phyloP scores from a whole-genome alignment of 2,113 vertebrate species.

The Trichechus manatus region DNA sequence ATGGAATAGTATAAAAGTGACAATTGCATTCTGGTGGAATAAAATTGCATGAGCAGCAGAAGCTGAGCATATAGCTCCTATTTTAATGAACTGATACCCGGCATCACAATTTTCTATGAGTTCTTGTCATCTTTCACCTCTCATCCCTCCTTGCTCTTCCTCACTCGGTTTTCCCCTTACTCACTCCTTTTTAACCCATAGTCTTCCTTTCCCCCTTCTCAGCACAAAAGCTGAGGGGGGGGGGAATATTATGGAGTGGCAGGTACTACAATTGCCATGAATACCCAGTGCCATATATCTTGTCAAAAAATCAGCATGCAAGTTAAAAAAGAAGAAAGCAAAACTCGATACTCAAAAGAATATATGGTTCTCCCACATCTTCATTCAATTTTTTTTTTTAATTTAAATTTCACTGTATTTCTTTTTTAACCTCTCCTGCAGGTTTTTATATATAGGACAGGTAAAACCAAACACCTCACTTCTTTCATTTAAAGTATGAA shows the following conservation, averaged over 20 bases:
- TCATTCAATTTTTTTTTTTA: slow-evolving; percentile 84
- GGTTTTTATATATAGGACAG: slow-evolving; percentile 87
- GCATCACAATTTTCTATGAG: slow-evolving; percentile 68
- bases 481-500: slow-evolving; percentile 88
- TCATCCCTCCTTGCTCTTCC: slow-evolving; percentile 71
- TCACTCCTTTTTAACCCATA: slow-evolving; percentile 59
- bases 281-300: slow-evolving; percentile 83
- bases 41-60: slow-evolving; percentile 82
- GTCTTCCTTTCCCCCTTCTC: slow-evolving; percentile 68
- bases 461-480: slow-evolving; percentile 65
- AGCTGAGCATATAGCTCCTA: slow-evolving; percentile 72
- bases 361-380: slow-evolving; percentile 80
- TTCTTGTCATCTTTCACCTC: slow-evolving; percentile 76
- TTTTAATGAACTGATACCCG: slow-evolving; percentile 84
- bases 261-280: slow-evolving; percentile 80
- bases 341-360: slow-evolving; percentile 86
- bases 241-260: slow-evolving; percentile 82
- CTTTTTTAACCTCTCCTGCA: slow-evolving; percentile 88
- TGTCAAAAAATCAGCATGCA: slow-evolving; percentile 87
- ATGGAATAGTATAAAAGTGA: slow-evolving; percentile 68
- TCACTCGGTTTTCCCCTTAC: not conserved
- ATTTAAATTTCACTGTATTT: slow-evolving; percentile 88
- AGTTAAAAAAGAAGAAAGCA: slow-evolving; percentile 86
- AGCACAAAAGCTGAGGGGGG: slow-evolving; percentile 82
- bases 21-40: slow-evolving; percentile 77